phyloP scores from a whole-genome alignment of 2,797 vertebrate species.

The Centropyge bicolor region DNA sequence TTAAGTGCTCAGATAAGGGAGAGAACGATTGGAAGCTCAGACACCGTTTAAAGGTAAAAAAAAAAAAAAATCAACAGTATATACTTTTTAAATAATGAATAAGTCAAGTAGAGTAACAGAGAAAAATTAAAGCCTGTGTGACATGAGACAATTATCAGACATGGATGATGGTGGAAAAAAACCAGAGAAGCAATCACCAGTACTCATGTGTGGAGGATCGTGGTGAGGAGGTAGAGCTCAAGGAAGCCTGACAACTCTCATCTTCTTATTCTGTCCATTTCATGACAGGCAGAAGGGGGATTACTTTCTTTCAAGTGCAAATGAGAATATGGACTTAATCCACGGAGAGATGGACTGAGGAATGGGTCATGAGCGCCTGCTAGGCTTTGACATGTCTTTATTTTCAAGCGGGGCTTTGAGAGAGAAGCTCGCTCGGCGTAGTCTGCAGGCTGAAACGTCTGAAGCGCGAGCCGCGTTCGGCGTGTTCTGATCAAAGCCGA shows the following conservation, averaged over 20 bases:
- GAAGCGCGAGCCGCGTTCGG: conserved; percentile 39
- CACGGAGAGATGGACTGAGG: conserved; percentile 62
- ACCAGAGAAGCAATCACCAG: conserved; percentile 45
- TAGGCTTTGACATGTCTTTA: conserved; percentile 49
- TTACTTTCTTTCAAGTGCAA: conserved; percentile 80
- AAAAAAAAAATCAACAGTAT: neutral
- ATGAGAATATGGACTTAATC: conserved; percentile 78
- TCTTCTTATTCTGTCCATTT: conserved; percentile 67
- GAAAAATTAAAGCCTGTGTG: conserved; percentile 42
- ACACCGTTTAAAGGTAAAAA: conserved; percentile 4
- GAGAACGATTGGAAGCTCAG: neutral
- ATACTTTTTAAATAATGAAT: conserved; percentile 11
- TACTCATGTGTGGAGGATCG: conserved; percentile 40
- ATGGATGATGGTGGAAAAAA: conserved; percentile 32
- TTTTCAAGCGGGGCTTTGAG: conserved; percentile 43
- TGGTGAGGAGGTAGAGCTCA: conserved; percentile 29
- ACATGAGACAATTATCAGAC: conserved; percentile 24
- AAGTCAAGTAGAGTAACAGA: conserved; percentile 10
- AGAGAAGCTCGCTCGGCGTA: conserved; percentile 22
- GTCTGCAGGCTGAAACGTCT: conserved; percentile 32
- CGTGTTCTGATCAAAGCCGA: conserved; percentile 60
- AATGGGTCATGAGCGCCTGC: conserved; percentile 59
- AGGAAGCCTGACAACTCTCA: conserved; percentile 61
- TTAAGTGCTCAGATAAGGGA: neutral
- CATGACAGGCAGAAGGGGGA: conserved; percentile 56